Evolutionary conservation across 2,797 vertebrate genomes (phyloP), one percentile per base, ranked within the genome.

Genomic region (Anabacerthia variegaticeps): DNA sequence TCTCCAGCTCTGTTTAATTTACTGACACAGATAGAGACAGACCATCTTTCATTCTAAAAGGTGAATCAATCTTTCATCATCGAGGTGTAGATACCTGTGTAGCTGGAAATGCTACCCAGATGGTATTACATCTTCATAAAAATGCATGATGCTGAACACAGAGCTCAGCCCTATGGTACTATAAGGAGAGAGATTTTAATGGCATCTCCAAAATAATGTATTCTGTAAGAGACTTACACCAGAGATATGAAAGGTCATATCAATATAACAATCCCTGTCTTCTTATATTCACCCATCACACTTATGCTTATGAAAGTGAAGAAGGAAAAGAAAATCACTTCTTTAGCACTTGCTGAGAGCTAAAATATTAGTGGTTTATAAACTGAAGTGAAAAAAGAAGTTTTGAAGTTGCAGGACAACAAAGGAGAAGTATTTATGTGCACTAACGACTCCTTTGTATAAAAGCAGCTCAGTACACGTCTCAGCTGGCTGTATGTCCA

Each of bases 31-130:
- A 41, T 26, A 91, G 3, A 89, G 20, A 10, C 48, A 65, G 36
- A 71, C 13, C 3, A 56, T 80, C 90, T 74, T 88, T 96, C 85
- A 82, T 80, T 46, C 26, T 83, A 89, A 89, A 91, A 85, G 44
- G 39, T 43, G 41, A 82, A 94, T 85, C 62, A 88, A n/a, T 92
- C 89, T 93, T 94, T 86, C 36, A 13, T 83, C 61, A 61, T 54
- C 0, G 0, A 32, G 39, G 5, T 79, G 39, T n/a, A 93, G 59
- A 36, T 46, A 67, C 14, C 26, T 85, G 12, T 8, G 12, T 22
- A 66, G 5, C 27, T 59, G 48, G 18, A 81, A 84, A 82, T 58
- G 23, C 4, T 85, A 58, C 19, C 23, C 41, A 83, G 49, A 30
- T 30, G 32, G 27, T 66, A 73, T 32, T 87, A 36, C 12, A 51